Percentiles rank a stretch among this genome's conserved stretches.
phyloP scores from a whole-genome alignment of 92 coral and sea anemone genomes.

The Isaurus tuberculatus region DNA sequence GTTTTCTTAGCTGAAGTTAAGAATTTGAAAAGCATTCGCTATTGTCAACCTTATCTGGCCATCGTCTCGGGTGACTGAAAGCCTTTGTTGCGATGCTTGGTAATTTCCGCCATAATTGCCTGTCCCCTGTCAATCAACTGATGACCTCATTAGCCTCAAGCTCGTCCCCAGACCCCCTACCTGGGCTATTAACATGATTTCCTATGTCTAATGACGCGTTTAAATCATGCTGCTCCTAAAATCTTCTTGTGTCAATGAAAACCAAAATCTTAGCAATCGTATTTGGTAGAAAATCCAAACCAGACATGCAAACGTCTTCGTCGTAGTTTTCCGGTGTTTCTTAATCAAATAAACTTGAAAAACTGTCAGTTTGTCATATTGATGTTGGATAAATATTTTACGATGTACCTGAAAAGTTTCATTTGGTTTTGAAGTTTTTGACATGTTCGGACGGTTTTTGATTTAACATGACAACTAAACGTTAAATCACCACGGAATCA shows the following conservation, averaged over 20 bases:
- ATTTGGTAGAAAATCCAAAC: not conserved
- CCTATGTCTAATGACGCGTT: slow-evolving; percentile 65
- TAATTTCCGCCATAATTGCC: slow-evolving; percentile 82
- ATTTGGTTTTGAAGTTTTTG: slow-evolving; percentile 13
- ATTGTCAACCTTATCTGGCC: slow-evolving; percentile 83
- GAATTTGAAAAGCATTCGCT: slow-evolving; percentile 87
- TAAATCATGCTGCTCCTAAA: slow-evolving; percentile 35
- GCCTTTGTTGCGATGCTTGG: slow-evolving; percentile 63
- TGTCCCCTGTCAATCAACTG: slow-evolving; percentile 73
- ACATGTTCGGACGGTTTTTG: not conserved
- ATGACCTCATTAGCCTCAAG: slow-evolving; percentile 72
- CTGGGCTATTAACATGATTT: slow-evolving; percentile 43
- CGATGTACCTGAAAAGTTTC: slow-evolving; percentile 14
- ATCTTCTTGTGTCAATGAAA: slow-evolving; percentile 36
- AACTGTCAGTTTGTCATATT: slow-evolving; percentile 27
- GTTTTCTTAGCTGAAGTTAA: slow-evolving; percentile 86
- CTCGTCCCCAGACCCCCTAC: slow-evolving; percentile 79
- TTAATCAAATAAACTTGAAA: slow-evolving; percentile 21
- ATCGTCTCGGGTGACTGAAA: slow-evolving; percentile 77
- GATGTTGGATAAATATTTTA: slow-evolving; percentile 40
- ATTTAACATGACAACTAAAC: slow-evolving; percentile 9
- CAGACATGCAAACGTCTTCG: too few species aligned
- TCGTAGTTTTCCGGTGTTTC: slow-evolving; percentile 15
- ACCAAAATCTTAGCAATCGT: slow-evolving; percentile 4
- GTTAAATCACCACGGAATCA: slow-evolving; percentile 27